phyloP scores from a whole-genome alignment of 2,888 invertebrate genomes.

The Phymatocera aterrima region DNA sequence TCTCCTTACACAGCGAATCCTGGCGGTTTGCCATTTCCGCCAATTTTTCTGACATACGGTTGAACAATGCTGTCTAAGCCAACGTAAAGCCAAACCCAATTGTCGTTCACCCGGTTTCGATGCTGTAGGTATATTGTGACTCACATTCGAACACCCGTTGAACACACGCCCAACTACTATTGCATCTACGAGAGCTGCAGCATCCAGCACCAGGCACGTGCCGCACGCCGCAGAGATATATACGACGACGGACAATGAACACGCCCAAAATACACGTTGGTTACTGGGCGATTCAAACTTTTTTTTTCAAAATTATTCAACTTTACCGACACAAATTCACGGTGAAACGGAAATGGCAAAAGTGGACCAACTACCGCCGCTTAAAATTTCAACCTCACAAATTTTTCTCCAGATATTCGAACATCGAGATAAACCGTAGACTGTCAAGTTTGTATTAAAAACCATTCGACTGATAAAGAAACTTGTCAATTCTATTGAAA shows the following conservation, averaged over 20 bases:
- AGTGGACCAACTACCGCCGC: too few relatives aligned
- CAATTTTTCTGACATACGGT: constrained; percentile 17
- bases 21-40: constrained; percentile 1
- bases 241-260: not conserved
- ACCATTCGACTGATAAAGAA: too few relatives aligned
- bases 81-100: not conserved
- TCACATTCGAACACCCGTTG: constrained; percentile 19
- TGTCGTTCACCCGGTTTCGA: constrained; percentile 5
- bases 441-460: too few relatives aligned
- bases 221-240: too few relatives aligned
- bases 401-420: too few relatives aligned
- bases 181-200: not conserved
- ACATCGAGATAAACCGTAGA: too few relatives aligned
- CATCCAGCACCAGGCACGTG: constrained; percentile 11
- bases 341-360: too few relatives aligned
- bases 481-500: too few relatives aligned
- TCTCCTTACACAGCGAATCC: not conserved
- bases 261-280: not conserved
- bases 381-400: too few relatives aligned
- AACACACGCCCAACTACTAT: not conserved
- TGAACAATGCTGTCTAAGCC: constrained; percentile 3
- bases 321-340: too few relatives aligned
- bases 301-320: not conserved
- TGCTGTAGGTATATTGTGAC: too few relatives aligned
- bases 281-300: not conserved